phyloP scores from a whole-genome alignment of 2,888 invertebrate species.

The Oxytorus armatus region DNA sequence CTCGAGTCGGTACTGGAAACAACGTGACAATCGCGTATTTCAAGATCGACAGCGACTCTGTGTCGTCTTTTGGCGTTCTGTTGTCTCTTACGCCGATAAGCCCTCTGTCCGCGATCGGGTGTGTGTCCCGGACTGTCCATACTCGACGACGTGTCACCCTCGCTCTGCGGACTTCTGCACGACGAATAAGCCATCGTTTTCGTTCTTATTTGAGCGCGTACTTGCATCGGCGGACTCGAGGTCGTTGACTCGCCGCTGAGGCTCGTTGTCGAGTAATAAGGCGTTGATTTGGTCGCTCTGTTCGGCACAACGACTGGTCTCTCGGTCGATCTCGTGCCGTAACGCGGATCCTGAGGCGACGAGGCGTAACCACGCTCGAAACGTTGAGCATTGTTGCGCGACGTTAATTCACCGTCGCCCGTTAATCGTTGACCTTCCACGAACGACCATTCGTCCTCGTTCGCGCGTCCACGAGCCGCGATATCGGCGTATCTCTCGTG shows the following conservation, averaged over 20 bases:
- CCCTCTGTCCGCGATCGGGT: slow-evolving; percentile 80
- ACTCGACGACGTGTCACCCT: slow-evolving; percentile 83
- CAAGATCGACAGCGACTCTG: slow-evolving; percentile 82
- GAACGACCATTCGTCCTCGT: slow-evolving; percentile 80
- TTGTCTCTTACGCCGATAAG: slow-evolving; percentile 81
- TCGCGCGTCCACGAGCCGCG: slow-evolving; percentile 73
- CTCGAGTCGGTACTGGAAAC: slow-evolving; percentile 88
- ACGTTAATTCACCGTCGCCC: slow-evolving; percentile 63
- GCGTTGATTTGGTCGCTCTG: slow-evolving; percentile 79
- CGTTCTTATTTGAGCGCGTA: slow-evolving; percentile 81
- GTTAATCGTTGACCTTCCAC: slow-evolving; percentile 72
- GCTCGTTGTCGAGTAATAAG: slow-evolving; percentile 85
- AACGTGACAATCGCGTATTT: slow-evolving; percentile 83
- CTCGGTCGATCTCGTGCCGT: slow-evolving; percentile 85
- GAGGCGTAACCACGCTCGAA: slow-evolving; percentile 77
- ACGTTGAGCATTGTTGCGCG: slow-evolving; percentile 60
- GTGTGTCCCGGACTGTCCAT: slow-evolving; percentile 84
- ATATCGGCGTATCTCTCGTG: slow-evolving; percentile 81
- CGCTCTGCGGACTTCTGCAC: slow-evolving; percentile 82
- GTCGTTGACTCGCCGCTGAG: slow-evolving; percentile 88
- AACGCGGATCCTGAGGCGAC: slow-evolving; percentile 74
- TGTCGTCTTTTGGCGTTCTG: slow-evolving; percentile 81
- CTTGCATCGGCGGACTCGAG: slow-evolving; percentile 83
- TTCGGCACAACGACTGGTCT: slow-evolving; percentile 85
- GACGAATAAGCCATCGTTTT: slow-evolving; percentile 82